phyloP scores from a whole-genome alignment of 2,888 invertebrate genomes.

The Heliconius hortense region DNA sequence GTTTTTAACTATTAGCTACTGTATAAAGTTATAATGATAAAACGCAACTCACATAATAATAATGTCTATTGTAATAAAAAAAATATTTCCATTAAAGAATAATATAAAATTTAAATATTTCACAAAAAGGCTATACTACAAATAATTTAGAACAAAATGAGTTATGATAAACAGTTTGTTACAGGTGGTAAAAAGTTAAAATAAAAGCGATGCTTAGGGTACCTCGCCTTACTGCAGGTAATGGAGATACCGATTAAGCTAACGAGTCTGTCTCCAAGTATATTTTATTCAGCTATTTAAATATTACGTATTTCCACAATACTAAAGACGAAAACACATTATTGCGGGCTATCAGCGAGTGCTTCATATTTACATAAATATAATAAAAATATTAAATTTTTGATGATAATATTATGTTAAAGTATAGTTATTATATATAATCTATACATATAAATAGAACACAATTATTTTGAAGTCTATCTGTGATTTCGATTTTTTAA shows the following conservation, averaged over 20 bases:
- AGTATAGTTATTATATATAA: too few species aligned
- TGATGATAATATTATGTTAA: too few species aligned
- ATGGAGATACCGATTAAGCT: conserved; percentile 40
- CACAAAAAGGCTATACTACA: background rate
- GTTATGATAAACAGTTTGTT: too few species aligned
- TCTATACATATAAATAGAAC: too few species aligned
- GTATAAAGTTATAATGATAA: too few species aligned
- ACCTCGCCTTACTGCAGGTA: conserved; percentile 36
- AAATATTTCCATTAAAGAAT: conserved; percentile 14
- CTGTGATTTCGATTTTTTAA: too few species aligned
- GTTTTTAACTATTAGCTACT: too few species aligned
- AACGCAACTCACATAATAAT: too few species aligned
- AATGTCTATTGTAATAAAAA: background rate
- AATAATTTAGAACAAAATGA: too few species aligned
- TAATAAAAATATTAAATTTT: background rate
- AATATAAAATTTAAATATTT: background rate
- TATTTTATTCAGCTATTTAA: conserved; percentile 39
- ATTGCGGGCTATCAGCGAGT: background rate
- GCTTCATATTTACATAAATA: background rate
- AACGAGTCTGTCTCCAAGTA: conserved; percentile 38
- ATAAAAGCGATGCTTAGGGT: conserved; percentile 29
- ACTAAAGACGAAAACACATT: background rate
- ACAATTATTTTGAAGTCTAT: too few species aligned
- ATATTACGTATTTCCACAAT: conserved; percentile 37
- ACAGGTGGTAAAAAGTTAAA: too few species aligned